Percentiles rank a stretch among this genome's conserved stretches.
Evolutionary conservation across 2,113 vertebrate genomes (phyloP).

Genomic region (Callorhinus ursinus): DNA sequence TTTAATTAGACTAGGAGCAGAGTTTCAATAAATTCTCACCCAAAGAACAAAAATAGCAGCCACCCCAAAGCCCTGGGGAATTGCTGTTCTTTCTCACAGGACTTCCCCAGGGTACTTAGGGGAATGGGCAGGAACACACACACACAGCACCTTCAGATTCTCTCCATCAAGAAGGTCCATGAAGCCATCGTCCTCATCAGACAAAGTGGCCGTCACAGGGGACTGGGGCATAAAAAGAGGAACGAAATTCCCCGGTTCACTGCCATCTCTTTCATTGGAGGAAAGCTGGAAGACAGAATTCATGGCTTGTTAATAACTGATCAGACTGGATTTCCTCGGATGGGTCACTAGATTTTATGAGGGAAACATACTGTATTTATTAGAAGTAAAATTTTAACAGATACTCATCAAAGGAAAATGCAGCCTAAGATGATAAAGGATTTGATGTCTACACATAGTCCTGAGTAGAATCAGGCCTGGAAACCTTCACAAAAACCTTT

Average conservation of each 20-base stretch:
- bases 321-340: neutral
- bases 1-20: neutral
- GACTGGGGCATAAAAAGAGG: conserved; percentile 85
- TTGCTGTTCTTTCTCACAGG: neutral
- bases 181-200: conserved; percentile 94
- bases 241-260: conserved; percentile 55
- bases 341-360: neutral
- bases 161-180: conserved; percentile 92
- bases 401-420: neutral
- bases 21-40: neutral
- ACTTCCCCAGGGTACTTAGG: neutral
- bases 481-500: neutral
- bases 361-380: neutral
- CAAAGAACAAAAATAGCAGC: neutral
- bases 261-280: conserved; percentile 9
- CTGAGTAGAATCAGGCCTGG: neutral
- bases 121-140: neutral
- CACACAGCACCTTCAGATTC: conserved; percentile 82
- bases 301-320: neutral
- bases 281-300: conserved; percentile 75
- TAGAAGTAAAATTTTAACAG: conserved; percentile 17
- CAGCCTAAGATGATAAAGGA: neutral
- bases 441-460: neutral
- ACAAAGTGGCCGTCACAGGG: conserved; percentile 83
- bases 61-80: neutral